Evolutionary conservation across 2,113 vertebrate species (phyloP).

Genomic region (Lepisosteus osseus): DNA sequence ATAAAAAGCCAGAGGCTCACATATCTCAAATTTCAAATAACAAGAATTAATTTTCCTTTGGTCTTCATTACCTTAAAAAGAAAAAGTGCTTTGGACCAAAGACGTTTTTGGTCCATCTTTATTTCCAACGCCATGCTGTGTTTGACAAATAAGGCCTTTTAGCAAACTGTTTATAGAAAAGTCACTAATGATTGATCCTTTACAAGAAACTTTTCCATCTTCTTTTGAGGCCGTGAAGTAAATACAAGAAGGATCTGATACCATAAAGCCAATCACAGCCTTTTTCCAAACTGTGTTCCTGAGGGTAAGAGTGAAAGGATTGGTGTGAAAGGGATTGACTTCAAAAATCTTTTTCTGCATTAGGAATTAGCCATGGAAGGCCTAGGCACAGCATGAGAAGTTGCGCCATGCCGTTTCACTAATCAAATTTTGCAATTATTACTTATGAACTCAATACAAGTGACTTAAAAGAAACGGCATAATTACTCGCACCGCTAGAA

Average conservation of each 20-base stretch:
- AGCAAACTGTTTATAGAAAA: not conserved
- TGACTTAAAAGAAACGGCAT: conserved; percentile 16
- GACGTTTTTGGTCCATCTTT: not conserved
- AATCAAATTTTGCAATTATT: conserved; percentile 26
- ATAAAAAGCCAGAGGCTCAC: too few relatives aligned
- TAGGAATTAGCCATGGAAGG: conserved; percentile 1
- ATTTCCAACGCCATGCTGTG: not conserved
- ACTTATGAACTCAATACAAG: conserved; percentile 18
- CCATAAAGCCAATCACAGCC: not conserved
- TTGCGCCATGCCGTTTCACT: conserved; percentile 16
- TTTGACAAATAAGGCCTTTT: not conserved
- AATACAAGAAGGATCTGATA: conserved; percentile 9
- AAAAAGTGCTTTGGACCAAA: too few relatives aligned
- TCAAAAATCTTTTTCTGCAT: conserved; percentile 18
- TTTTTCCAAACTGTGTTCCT: conserved; percentile 3
- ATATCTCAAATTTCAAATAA: too few relatives aligned
- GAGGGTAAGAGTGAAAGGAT: conserved; percentile 13
- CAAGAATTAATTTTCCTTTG: too few relatives aligned
- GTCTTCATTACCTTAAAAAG: too few relatives aligned
- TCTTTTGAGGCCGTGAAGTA: not conserved
- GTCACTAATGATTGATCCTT: not conserved
- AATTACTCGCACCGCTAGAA: conserved; percentile 14
- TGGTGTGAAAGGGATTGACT: conserved; percentile 16
- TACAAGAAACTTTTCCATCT: not conserved
- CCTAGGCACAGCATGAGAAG: conserved; percentile 4